A percentile compares a stretch with the other conserved stretches of the same genome.
These are phyloP conservation scores for Cyrtorhinus lividipennis DNA, from an alignment of 1,140 invertebrate genomes.

Conservation along the genomic window DNA sequence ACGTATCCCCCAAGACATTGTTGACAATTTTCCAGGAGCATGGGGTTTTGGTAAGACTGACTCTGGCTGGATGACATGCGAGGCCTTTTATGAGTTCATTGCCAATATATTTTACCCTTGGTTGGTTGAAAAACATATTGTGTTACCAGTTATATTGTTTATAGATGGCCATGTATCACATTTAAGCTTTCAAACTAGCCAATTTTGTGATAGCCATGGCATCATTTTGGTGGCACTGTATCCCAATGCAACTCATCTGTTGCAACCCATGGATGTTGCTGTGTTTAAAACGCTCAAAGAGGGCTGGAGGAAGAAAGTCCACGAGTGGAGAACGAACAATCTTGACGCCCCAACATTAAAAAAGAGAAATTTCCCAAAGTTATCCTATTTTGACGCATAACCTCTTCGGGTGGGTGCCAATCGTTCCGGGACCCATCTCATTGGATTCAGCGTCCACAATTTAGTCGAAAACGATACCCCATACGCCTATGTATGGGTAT, in stretches of 20 bases:
- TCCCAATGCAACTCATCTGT: conserved; percentile 32
- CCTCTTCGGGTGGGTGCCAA: no score
- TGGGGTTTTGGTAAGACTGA: conserved; percentile 25
- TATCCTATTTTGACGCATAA: no score
- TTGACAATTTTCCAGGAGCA: conserved; percentile 26
- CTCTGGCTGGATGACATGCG: conserved; percentile 28
- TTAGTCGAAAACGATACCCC: no score
- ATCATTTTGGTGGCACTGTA: conserved; percentile 31
- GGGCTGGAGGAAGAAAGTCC: not conserved
- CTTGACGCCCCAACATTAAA: not conserved
- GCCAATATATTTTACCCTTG: conserved; percentile 27
- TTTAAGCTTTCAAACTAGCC: conserved; percentile 27
- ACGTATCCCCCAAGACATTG: conserved; percentile 26
- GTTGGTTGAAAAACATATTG: conserved; percentile 28
- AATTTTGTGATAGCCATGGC: conserved; percentile 30
- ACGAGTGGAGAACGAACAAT: not conserved
- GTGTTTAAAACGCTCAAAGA: conserved; percentile 29
- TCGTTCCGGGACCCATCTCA: no score
- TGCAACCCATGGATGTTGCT: conserved; percentile 24
- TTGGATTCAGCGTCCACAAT: no score
- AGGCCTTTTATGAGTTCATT: conserved; percentile 28
- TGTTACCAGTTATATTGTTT: conserved; percentile 29
- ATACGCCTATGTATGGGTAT: no score
- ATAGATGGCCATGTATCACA: conserved; percentile 28
- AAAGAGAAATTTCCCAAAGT: not conserved